Base-by-base conservation (phyloP, 2,113 vertebrate genomes). In the Peromyscus leucopus region DNA sequence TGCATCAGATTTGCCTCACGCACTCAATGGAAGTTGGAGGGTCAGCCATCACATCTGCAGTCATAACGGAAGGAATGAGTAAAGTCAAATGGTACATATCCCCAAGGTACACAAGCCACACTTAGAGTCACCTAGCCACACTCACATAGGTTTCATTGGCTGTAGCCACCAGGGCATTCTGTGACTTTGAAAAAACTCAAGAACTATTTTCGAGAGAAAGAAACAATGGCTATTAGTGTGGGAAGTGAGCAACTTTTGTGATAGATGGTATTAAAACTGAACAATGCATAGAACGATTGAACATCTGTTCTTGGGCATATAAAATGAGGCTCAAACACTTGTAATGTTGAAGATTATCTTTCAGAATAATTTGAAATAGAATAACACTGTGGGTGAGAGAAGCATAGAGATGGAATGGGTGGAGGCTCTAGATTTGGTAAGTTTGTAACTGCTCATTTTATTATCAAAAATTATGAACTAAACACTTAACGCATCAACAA, bases 311-410 rank as follows among this genome's bases (percentile, higher is more conserved):
- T 51, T 42, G 31, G 16, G 15, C 33, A 21, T 21, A 93, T 80
- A 96, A 57, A 96, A 55, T 72, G 74, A 87, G 61, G 82, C 16
- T 72, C 76, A 33, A 94, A 86, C 61, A 72, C 61, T 48, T 72
- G 26, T 22, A 1, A 79, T 79, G 55, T 39, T 46, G 76, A 79
- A 78, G 89, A 55, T 11, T 28, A 65, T 33, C 55, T 87, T 75
- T 93, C n/a, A 74, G 28, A n/a, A 16, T 19, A 48, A 2, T 92
- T 83, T 59, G 19, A 84, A 74, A 63, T 57, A 12, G 51, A 79
- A 26, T n/a, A 19, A n/a, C 31, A 22, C 46, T n/a, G 16, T 51
- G 4, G 8, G 17, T 69, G 55, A 15, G 46, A 57, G 28, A 90
- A 57, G 33, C 13, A 10, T 51, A 36, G 76, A 16, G 28, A 36